These are phyloP conservation scores for Petaurus breviceps DNA, from an alignment of 2,113 vertebrate genomes.

Conservation along the genomic window DNA sequence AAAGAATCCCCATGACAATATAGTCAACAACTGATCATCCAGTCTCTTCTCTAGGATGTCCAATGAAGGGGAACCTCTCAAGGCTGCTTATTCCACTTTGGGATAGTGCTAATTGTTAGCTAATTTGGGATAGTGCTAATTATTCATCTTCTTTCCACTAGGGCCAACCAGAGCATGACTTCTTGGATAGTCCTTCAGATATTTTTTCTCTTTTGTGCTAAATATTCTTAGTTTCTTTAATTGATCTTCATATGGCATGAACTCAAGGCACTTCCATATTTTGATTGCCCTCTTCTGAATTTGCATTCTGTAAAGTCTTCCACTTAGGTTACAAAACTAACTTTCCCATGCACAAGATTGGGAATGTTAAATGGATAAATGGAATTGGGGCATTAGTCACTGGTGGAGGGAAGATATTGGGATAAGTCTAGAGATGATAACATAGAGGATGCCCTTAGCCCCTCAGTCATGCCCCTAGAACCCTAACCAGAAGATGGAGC, in stretches of 20 bases:
- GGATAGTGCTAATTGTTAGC: background rate
- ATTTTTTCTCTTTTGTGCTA: background rate
- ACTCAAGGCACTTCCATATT: conserved; percentile 22
- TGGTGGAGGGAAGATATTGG: background rate
- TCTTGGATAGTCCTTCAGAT: background rate
- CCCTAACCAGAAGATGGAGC: background rate
- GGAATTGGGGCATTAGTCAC: background rate
- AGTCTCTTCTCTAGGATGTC: background rate
- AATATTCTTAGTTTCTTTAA: conserved; percentile 42
- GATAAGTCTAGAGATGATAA: background rate
- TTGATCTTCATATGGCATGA: conserved; percentile 53
- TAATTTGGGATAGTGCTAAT: too few species aligned
- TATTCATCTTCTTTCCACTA: background rate
- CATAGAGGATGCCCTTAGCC: background rate
- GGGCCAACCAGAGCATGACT: background rate
- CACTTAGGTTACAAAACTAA: background rate
- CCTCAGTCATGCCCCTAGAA: background rate
- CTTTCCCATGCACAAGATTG: background rate
- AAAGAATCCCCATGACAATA: background rate
- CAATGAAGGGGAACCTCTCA: background rate
- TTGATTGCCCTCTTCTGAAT: conserved; percentile 7
- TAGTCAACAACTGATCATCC: background rate
- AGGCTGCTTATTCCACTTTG: background rate
- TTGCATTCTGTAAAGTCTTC: background rate
- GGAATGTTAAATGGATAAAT: background rate